Base-by-base conservation (phyloP, 2,888 invertebrate species). In the Chymomyza procnemis region DNA sequence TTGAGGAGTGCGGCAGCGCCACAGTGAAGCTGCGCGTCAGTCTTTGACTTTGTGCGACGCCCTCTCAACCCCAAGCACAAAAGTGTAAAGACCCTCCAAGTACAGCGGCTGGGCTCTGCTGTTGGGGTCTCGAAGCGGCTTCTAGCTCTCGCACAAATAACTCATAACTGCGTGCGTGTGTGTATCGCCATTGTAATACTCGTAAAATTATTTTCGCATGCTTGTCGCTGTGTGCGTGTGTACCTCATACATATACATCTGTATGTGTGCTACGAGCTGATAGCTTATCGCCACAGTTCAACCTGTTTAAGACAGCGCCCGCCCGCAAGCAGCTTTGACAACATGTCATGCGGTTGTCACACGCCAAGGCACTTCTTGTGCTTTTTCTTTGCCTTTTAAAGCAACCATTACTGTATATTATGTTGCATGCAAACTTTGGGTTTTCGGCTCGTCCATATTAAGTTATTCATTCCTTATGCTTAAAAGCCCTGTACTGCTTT, bases 191-290 rank as follows among this genome's bases (percentile, higher is more conserved):
- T 74, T 76, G 71, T 71, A 65, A 76, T 59, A 64, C 61, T 69
- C 67, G 75, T 78, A 74, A 72, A 75, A 69, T 71, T 75, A 66
- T 69, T 70, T 75, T 78, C 65, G 67, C 73, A 68, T 66, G 60
- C 60, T 61, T 70, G 64, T 3, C 64, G 12, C 12, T 21, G 14
- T 18, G 54, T 21, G 19, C 12, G 56, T 56, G 30, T 9, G n/a
- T n/a, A n/a, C n/a, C n/a, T n/a, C n/a, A 4, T 26, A 14, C 18
- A 8, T 54, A 19, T 54, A 12, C 12, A 14, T 21, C 30, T 16
- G 26, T 22, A 34, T 30, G 56, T 21, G 30, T 56, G 56, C 21
- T 4, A 8, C 21, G 8, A 6, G 9, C 56, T 56, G 56, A 56
- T 56, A 56, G 56, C 56, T 56, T 56, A 56, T 56, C 56, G 21